Conservation (phyloP, 2,888 invertebrate genomes). For the Micoletzkya japonica region DNA sequence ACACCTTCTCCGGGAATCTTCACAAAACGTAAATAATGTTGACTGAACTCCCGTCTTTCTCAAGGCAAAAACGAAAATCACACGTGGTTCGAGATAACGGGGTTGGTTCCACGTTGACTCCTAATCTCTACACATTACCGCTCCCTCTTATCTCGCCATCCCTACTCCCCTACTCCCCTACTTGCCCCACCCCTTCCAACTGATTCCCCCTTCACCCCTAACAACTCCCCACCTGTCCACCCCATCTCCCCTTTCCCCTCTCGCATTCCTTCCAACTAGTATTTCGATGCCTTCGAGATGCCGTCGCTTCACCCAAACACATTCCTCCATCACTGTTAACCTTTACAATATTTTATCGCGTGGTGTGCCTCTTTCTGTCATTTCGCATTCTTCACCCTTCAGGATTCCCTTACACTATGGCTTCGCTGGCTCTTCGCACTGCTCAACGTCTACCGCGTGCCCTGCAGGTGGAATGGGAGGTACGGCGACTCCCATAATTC, state of each 20-base stretch:
- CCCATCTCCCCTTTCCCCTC: neutral
- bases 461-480: slow-evolving; percentile 48
- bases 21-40: too few relatives aligned
- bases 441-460: slow-evolving; percentile 43
- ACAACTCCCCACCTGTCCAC: slow-evolving; percentile 2
- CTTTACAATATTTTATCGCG: neutral
- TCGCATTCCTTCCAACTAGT: neutral
- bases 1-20: too few relatives aligned
- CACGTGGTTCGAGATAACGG: too few relatives aligned
- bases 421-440: slow-evolving; percentile 35
- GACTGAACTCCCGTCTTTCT: too few relatives aligned
- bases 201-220: neutral
- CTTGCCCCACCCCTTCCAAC: too few relatives aligned
- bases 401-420: slow-evolving; percentile 5
- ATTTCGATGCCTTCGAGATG: neutral
- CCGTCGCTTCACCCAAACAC: too few relatives aligned
- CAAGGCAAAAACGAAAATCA: too few relatives aligned
- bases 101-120: too few relatives aligned
- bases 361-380: slow-evolving; percentile 4
- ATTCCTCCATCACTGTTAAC: neutral
- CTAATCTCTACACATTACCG: too few relatives aligned
- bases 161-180: too few relatives aligned
- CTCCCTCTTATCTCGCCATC: too few relatives aligned
- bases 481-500: neutral
- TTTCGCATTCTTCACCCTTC: neutral